Conservation (phyloP, 2,113 vertebrate species). For the Murina feae region DNA sequence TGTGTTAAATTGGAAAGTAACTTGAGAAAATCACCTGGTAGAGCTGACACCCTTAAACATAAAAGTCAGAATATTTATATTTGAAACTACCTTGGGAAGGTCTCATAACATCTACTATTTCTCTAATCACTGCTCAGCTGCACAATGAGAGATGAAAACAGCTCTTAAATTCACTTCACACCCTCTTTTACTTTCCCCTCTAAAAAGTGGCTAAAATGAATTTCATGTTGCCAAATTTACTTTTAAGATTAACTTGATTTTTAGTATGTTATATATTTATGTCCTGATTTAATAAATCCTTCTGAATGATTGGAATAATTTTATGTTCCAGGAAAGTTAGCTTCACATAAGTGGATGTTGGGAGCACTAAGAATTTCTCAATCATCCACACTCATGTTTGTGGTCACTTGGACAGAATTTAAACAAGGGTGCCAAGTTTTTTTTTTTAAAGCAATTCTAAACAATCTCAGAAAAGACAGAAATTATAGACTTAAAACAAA, state of each 20-base stretch:
- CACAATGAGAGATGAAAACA: background rate
- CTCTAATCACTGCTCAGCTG: background rate
- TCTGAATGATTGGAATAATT: background rate
- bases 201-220: background rate
- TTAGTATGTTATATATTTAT: background rate
- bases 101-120: background rate
- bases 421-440: background rate
- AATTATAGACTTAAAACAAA: background rate
- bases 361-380: background rate
- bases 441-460: constrained; percentile 7
- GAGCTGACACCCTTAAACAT: background rate
- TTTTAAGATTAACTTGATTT: background rate
- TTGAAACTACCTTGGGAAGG: constrained; percentile 1
- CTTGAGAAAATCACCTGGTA: constrained; percentile 43
- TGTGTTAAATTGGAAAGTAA: constrained; percentile 25
- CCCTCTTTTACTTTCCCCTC: background rate
- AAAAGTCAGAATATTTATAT: background rate
- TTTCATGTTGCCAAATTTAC: background rate
- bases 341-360: background rate
- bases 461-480: background rate
- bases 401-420: background rate
- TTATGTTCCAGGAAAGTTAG: background rate
- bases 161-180: background rate
- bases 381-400: background rate
- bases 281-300: background rate